A percentile compares a stretch with the other conserved stretches of the same genome.
phyloP scores from a whole-genome alignment of 1,140 invertebrate species.

The Drosophila triauraria region DNA sequence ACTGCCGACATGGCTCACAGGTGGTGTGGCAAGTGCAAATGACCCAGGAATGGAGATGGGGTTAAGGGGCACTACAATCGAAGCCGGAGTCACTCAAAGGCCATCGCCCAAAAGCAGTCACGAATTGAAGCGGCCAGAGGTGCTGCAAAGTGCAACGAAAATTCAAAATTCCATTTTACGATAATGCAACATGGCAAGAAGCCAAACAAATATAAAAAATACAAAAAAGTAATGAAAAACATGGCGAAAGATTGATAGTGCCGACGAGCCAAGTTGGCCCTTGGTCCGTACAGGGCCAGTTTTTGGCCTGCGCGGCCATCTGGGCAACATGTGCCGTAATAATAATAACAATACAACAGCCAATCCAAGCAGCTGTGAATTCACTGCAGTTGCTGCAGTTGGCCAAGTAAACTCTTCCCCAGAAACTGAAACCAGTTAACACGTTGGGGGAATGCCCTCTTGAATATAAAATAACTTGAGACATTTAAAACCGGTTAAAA shows the following conservation, averaged over 20 bases:
- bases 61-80: conserved; percentile 32
- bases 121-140: conserved; percentile 45
- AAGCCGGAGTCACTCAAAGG: conserved; percentile 64
- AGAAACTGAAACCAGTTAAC: background rate
- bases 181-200: conserved; percentile 59
- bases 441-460: conserved; percentile 5
- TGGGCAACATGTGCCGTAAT: conserved; percentile 55
- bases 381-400: conserved; percentile 38
- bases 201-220: conserved; percentile 30
- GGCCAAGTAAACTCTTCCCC: conserved; percentile 19
- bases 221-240: conserved; percentile 27
- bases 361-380: conserved; percentile 38
- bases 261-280: conserved; percentile 36
- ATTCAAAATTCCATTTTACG: conserved; percentile 68
- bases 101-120: conserved; percentile 18
- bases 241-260: conserved; percentile 53
- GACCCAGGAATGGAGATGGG: conserved; percentile 8
- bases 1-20: conserved; percentile 52
- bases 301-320: conserved; percentile 2
- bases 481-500: background rate
- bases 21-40: conserved; percentile 38
- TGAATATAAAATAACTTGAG: too few species aligned
- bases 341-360: conserved; percentile 53
- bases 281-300: conserved; percentile 17
- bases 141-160: conserved; percentile 48